A percentile compares a stretch with the other conserved stretches of the same genome.
These are phyloP conservation scores for Caracal caracal DNA, from an alignment of 2,113 vertebrate species.

Conservation along the genomic window DNA sequence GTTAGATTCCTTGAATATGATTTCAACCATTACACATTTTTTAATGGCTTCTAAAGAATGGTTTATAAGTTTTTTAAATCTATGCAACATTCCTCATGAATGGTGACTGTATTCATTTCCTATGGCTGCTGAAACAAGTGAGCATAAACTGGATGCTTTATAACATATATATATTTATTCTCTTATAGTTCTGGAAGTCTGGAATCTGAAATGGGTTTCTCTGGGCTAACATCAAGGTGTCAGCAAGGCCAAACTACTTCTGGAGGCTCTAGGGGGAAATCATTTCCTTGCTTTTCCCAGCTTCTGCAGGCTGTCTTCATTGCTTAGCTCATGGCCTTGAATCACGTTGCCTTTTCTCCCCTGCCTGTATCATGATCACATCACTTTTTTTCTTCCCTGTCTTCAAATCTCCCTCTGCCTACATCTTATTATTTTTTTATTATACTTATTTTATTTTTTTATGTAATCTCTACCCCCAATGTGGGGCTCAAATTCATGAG, in stretches of 20 bases:
- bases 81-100: background rate
- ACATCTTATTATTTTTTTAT: background rate
- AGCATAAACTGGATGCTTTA: background rate
- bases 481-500: background rate
- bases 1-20: background rate
- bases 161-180: background rate
- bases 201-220: background rate
- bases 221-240: background rate
- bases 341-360: background rate
- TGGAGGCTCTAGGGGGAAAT: background rate
- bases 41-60: constrained; percentile 46
- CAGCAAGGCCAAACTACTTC: background rate
- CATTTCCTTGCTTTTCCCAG: background rate
- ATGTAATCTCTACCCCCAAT: background rate
- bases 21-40: constrained; percentile 17
- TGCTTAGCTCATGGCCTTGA: background rate
- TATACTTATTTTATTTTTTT: background rate
- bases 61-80: background rate
- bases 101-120: background rate
- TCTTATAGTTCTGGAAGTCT: background rate
- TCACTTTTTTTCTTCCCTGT: background rate
- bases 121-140: background rate
- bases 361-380: background rate
- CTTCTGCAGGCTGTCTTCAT: background rate
- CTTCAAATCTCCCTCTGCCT: background rate